Conservation (phyloP, 2,888 invertebrate genomes). For the Drosophila dives region DNA sequence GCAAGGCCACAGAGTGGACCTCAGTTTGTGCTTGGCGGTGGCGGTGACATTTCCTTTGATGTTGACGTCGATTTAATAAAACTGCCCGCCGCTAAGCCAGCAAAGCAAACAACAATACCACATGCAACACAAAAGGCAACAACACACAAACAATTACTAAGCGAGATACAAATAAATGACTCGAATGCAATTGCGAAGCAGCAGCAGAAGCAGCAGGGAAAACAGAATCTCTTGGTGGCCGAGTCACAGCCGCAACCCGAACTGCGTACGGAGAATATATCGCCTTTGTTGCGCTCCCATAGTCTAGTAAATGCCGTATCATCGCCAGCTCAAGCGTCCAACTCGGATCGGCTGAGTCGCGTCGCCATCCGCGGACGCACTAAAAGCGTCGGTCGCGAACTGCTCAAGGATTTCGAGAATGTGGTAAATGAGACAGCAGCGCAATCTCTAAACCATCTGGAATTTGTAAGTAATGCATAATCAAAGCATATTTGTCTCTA, state of each 20-base stretch:
- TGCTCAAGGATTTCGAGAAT: slow-evolving; percentile 5
- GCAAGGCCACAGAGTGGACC: not conserved
- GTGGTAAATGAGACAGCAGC: not conserved
- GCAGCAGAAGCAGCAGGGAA: not conserved
- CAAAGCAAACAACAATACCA: not conserved
- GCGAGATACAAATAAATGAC: not conserved
- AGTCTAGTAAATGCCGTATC: not conserved
- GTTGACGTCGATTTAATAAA: slow-evolving; percentile 40
- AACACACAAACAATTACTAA: not conserved
- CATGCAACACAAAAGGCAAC: not conserved
- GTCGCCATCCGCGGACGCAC: not conserved
- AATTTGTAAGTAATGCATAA: slow-evolving; percentile 27
- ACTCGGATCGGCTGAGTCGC: slow-evolving; percentile 1
- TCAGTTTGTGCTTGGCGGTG: slow-evolving; percentile 18
- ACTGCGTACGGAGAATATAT: not conserved
- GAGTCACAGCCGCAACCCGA: slow-evolving; percentile 19
- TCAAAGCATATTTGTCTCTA: not conserved
- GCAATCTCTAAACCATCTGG: not conserved
- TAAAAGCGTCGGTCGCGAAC: not conserved
- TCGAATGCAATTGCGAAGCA: not conserved
- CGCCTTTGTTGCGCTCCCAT: not conserved
- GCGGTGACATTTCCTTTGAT: slow-evolving; percentile 42
- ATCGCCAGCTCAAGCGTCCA: not conserved
- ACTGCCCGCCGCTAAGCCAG: slow-evolving; percentile 12
- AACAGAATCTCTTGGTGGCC: not conserved